Base-by-base conservation (phyloP, 2,888 invertebrate species). In the Zaprionus lineosus region DNA sequence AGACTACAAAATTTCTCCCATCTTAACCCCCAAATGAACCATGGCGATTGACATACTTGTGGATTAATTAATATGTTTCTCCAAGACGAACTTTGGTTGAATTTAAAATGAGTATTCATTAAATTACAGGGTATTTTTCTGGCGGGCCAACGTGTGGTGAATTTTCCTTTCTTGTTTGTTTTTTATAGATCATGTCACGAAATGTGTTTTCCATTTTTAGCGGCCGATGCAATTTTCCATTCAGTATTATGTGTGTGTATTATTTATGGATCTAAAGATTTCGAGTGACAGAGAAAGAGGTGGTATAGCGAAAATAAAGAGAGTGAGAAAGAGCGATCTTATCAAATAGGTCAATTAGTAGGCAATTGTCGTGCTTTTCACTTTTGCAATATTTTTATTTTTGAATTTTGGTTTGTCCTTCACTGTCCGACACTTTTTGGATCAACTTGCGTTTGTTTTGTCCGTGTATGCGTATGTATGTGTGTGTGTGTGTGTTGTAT, bases 161-260 rank as follows among this genome's bases (percentile, higher is more conserved):
- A 48, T 41, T 46, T 53, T 21, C 1, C 33, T 40, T 50, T 39
- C 15, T 40, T 47, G 34, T 18, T 46, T 36, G 21, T 47, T 53
- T 12, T 48, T 53, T 66, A 31, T 68, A 74, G 65, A 69, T 78
- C 79, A 65, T 83, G 76, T 79, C 79, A 78, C 75, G 70, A 79
- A 78, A 52, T 68, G 55, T n/a, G n/a, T 78, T 67, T 71, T 70
- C 60, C 70, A 78, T 63, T 73, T 69, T 31, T 71, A 62, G 73
- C 41, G 39, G 19, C 7, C 12, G 15, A 31, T 50, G 48, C 53
- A 47, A 24, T 48, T 46, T 24, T 46, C 11, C 34, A 34, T 53
- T 29, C 36, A 19, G 18, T 36, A 29, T 41, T 16, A 37, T 47
- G 21, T 14, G 36, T 11, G 47, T 18, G 37, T 12, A 39, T 28